Conservation (phyloP, 2,113 vertebrate species). For the Ursus arctos region DNA sequence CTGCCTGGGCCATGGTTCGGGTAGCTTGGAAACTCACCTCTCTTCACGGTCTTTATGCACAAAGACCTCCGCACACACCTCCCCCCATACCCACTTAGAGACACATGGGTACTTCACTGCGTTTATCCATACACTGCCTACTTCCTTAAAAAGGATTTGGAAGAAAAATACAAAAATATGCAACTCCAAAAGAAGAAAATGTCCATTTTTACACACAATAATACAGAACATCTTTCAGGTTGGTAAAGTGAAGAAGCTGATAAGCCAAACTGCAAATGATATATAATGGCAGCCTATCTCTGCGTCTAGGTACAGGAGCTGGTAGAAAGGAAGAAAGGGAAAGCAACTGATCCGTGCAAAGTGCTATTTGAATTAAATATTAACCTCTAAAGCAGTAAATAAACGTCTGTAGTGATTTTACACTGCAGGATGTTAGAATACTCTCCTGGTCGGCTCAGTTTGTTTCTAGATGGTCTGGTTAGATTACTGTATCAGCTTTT, state of each 20-base stretch:
- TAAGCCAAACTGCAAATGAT: not conserved
- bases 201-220: not conserved
- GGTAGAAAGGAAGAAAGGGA: not conserved
- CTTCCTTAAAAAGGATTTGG: not conserved
- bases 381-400: conserved; percentile 38
- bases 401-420: not conserved
- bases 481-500: not conserved
- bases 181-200: conserved; percentile 41
- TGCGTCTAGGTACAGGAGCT: not conserved
- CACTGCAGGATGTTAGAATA: not conserved
- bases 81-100: not conserved
- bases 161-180: conserved; percentile 14
- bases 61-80: not conserved
- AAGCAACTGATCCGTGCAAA: not conserved
- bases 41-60: not conserved
- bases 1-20: rapidly evolving
- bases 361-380: conserved; percentile 54
- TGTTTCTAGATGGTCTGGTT: not conserved
- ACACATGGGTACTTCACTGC: not conserved
- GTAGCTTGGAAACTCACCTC: not conserved
- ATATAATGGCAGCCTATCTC: not conserved
- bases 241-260: conserved; percentile 18
- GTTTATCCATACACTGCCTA: not conserved
- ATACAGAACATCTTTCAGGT: not conserved
- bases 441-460: not conserved